Conservation (phyloP, 2,888 invertebrate species). For the Augiades crinisus region DNA sequence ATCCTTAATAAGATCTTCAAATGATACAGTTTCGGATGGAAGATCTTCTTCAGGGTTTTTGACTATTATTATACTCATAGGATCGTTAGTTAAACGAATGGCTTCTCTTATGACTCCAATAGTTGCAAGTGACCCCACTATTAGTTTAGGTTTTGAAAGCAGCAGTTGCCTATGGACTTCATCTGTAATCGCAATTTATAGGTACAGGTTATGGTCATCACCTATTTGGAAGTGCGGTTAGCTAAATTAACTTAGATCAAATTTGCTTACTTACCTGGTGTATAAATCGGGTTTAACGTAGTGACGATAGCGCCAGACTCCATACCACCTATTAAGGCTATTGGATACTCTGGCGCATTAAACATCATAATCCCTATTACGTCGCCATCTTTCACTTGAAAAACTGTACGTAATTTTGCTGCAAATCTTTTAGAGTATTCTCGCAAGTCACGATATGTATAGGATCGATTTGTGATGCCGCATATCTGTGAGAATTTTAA, state of each 20-base stretch:
- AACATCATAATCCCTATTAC: slow-evolving; percentile 11
- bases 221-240: too few relatives aligned
- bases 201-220: too few relatives aligned
- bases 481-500: too few relatives aligned
- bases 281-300: slow-evolving; percentile 8
- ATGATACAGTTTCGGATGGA: slow-evolving; percentile 1
- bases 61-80: slow-evolving; percentile 1
- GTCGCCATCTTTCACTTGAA: slow-evolving; percentile 7
- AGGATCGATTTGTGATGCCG: slow-evolving; percentile 17
- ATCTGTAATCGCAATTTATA: background rate
- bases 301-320: slow-evolving; percentile 13
- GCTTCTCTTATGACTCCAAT: background rate
- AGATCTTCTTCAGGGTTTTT: background rate
- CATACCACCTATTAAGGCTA: slow-evolving; percentile 5
- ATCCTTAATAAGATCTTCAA: slow-evolving; percentile 10
- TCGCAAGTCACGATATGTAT: slow-evolving; percentile 1
- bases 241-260: too few relatives aligned
- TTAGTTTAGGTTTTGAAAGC: background rate
- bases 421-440: slow-evolving; percentile 5
- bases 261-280: slow-evolving; percentile 16
- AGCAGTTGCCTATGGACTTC: background rate
- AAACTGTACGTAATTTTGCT: slow-evolving; percentile 9
- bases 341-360: slow-evolving; percentile 11
- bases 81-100: background rate
- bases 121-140: background rate